These are phyloP conservation scores for Penaeus indicus DNA, from an alignment of 1,140 invertebrate genomes.

Conservation along the genomic window DNA sequence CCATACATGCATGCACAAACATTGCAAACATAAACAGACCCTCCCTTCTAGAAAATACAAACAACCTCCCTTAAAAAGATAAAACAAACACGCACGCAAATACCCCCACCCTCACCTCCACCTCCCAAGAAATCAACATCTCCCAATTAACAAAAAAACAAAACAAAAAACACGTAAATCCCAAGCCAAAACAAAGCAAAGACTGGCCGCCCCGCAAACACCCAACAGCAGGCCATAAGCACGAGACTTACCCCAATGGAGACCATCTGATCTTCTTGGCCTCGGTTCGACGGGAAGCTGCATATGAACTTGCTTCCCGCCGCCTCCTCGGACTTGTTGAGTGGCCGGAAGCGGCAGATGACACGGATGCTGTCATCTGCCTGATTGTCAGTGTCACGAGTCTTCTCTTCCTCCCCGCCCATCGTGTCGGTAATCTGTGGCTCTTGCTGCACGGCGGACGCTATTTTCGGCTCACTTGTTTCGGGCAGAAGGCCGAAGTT, in stretches of 20 bases:
- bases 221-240: neutral
- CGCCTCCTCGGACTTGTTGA: conserved; percentile 98
- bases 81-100: neutral
- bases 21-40: too few relatives aligned
- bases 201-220: too few relatives aligned
- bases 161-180: too few relatives aligned
- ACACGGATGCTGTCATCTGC: conserved; percentile 66
- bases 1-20: neutral
- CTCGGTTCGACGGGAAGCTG: conserved; percentile 87
- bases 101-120: neutral
- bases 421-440: conserved; percentile 10
- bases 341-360: conserved; percentile 88
- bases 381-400: conserved; percentile 18
- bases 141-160: too few relatives aligned
- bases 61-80: too few relatives aligned
- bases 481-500: too few relatives aligned
- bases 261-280: conserved; percentile 94
- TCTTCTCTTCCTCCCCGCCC: conserved; percentile 60
- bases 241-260: conserved; percentile 89
- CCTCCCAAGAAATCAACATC: neutral
- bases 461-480: too few relatives aligned
- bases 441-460: neutral
- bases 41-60: too few relatives aligned
- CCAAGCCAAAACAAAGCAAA: too few relatives aligned
- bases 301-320: conserved; percentile 98